Evolutionary conservation across 2,113 vertebrate genomes (phyloP), one percentile per base, ranked within the genome.

Genomic region (Macroglossus sobrinus): DNA sequence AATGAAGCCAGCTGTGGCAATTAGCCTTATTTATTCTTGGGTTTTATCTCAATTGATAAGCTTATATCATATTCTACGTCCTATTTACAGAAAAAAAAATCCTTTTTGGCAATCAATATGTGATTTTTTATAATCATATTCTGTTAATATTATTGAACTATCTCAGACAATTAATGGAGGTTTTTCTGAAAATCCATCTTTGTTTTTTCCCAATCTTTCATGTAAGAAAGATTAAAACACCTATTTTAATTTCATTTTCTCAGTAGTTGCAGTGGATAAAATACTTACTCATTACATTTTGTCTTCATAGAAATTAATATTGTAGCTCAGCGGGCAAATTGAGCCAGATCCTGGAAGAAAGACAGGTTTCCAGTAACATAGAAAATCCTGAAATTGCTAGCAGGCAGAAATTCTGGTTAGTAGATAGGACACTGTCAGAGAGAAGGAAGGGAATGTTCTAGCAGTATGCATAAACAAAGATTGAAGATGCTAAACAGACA

Each of bases 131-230:
- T 19, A 66, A 69, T 38, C 61, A 79, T 72, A 57, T 96, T 53
- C 59, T 7, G 0, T 89, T 86, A 86, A 61, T 12, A 0, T 85
- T 95, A 96, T 95, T 26, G 1, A 88, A 90, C 89, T 96, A 15
- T 40, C 69, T 89, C 57, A 92, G 15, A 55, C 95, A 87, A 92
- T 86, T 97, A 94, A 89, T 82, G 69, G 92, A 91, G 79, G 63
- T 45, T 89, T 87, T 94, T 90, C 19, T 55, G 63, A 92, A 87
- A 80, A 86, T 43, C 3, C 7, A n/a, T 35, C 2, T 93, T 95
- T 96, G n/a, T 5, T 40, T 63, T 94, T 92, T 93, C 35, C 35
- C 13, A 43, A 74, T 84, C 12, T 96, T 79, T 38, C 38, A 45
- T 71, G 5, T 79, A 87, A 85, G 4, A 92, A 55, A 40, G 89